Percentiles rank a stretch among this genome's conserved stretches.
These are phyloP conservation scores for Riptortus pedestris DNA, from an alignment of 1,140 invertebrate genomes.

Conservation along the genomic window DNA sequence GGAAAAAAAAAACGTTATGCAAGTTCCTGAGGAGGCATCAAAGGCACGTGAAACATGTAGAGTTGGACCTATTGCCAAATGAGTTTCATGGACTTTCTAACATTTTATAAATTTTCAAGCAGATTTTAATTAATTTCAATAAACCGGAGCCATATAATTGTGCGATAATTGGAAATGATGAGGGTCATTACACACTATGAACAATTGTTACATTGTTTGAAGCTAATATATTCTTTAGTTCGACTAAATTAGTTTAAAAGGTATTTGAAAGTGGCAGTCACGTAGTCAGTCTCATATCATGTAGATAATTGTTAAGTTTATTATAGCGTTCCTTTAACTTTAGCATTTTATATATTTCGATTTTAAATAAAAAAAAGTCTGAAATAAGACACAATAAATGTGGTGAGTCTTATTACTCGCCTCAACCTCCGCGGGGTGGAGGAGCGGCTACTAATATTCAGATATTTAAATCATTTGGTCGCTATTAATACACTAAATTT, in stretches of 20 bases:
- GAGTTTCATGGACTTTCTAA: too few relatives aligned
- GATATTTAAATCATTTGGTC: neutral
- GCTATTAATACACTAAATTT: conserved; percentile 1
- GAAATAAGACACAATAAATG: conserved; percentile 2
- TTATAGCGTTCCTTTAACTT: neutral
- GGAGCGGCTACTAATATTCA: conserved; percentile 6
- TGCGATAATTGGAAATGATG: too few relatives aligned
- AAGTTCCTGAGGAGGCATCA: too few relatives aligned
- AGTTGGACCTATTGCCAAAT: too few relatives aligned
- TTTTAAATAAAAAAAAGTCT: conserved; percentile 9
- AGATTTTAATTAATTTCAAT: too few relatives aligned
- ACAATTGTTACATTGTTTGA: too few relatives aligned
- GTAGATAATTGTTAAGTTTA: neutral
- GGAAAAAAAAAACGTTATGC: too few relatives aligned
- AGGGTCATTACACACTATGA: too few relatives aligned
- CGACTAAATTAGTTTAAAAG: conserved; percentile 2
- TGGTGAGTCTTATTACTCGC: conserved; percentile 13
- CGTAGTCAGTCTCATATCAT: conserved; percentile 15
- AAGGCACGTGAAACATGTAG: too few relatives aligned
- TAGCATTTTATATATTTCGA: neutral
- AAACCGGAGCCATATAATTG: too few relatives aligned
- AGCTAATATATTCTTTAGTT: too few relatives aligned
- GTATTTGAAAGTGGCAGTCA: conserved; percentile 19
- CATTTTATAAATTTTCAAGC: too few relatives aligned
- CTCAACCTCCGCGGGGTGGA: neutral